phyloP scores from a whole-genome alignment of 92 coral and sea anemone species.

The Palythoa grandiflora region DNA sequence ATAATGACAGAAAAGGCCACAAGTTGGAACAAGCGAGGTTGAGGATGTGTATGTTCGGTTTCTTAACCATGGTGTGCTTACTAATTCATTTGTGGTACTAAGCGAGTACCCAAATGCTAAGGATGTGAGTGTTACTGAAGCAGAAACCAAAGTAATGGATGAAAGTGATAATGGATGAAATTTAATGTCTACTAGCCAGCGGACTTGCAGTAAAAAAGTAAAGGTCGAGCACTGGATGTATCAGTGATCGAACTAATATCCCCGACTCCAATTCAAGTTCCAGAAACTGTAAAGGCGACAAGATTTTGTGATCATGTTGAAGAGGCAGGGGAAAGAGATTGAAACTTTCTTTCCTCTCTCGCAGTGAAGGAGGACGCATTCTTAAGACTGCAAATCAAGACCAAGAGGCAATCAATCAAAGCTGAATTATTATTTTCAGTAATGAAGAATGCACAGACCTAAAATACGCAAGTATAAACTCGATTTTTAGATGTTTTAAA shows the following conservation, averaged over 20 bases:
- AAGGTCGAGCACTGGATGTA: no score
- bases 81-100: slow-evolving; percentile 6
- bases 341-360: slow-evolving; percentile 27
- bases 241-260: slow-evolving; percentile 1
- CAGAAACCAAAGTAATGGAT: not conserved
- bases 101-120: slow-evolving; percentile 22
- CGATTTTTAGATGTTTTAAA: no score
- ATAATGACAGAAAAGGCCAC: slow-evolving; percentile 38
- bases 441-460: no score
- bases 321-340: slow-evolving; percentile 15
- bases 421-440: not conserved
- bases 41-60: slow-evolving; percentile 30
- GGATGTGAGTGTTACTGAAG: slow-evolving; percentile 21
- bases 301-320: slow-evolving; percentile 25
- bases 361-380: not conserved
- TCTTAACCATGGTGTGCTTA: slow-evolving; percentile 12
- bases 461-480: no score
- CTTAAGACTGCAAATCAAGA: not conserved
- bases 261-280: slow-evolving; percentile 20
- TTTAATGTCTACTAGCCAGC: no score
- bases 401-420: not conserved
- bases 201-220: no score
- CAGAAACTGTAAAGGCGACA: slow-evolving; percentile 28
- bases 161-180: slow-evolving; percentile 23
- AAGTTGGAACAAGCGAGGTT: slow-evolving; percentile 23